phyloP scores from a whole-genome alignment of 2,888 invertebrate species.

The Teleiodes luculella region DNA sequence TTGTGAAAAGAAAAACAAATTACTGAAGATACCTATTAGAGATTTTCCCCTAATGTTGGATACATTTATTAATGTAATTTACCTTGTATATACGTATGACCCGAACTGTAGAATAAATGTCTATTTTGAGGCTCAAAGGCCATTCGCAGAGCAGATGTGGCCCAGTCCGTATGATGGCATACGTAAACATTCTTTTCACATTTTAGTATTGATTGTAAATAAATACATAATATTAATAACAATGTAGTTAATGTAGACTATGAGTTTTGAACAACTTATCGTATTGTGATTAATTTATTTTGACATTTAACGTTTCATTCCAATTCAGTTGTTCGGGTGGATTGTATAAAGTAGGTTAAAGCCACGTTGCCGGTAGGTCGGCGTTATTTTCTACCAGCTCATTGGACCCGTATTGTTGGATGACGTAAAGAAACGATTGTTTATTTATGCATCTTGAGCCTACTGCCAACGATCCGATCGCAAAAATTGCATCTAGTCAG shows the following conservation, averaged over 20 bases:
- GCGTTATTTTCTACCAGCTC: not conserved
- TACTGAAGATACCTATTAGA: constrained; percentile 51
- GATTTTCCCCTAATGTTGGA: constrained; percentile 63
- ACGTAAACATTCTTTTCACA: constrained; percentile 58
- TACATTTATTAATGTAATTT: constrained; percentile 65
- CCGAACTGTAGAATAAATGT: constrained; percentile 54
- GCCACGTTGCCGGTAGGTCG: constrained; percentile 39
- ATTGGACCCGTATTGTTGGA: too few species aligned
- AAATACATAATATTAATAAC: constrained; percentile 61
- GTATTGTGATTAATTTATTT: constrained; percentile 17
- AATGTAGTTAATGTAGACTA: constrained; percentile 60
- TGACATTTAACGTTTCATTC: constrained; percentile 20
- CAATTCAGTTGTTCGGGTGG: constrained; percentile 36
- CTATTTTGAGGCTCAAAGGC: constrained; percentile 60
- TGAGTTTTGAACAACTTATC: constrained; percentile 40
- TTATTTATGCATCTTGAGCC: too few species aligned
- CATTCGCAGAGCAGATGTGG: constrained; percentile 29
- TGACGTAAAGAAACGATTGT: too few species aligned
- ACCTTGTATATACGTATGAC: constrained; percentile 77
- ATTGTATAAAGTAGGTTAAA: constrained; percentile 76
- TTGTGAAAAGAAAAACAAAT: constrained; percentile 45
- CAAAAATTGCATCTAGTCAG: constrained; percentile 65
- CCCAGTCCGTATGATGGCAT: constrained; percentile 60
- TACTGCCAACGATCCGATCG: too few species aligned
- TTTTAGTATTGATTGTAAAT: constrained; percentile 71